Percentiles rank a stretch among this genome's conserved stretches.
Conservation (phyloP, 2,113 vertebrate genomes). For the Gnathochromis pfefferi region DNA sequence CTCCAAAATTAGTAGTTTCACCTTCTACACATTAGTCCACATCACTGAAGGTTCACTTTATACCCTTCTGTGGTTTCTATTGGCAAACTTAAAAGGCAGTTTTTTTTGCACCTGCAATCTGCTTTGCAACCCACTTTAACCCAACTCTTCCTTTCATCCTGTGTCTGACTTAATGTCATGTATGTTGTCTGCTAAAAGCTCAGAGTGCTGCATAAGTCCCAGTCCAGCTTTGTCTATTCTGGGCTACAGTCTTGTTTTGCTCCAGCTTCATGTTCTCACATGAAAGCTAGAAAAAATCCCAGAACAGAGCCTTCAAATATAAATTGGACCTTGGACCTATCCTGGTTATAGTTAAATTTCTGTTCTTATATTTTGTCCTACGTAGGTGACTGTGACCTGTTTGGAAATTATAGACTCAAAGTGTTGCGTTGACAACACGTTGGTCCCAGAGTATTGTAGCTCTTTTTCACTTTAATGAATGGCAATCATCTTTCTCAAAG, state of each 20-base stretch:
- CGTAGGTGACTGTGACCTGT: background rate
- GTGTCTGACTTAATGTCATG: background rate
- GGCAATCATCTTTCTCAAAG: background rate
- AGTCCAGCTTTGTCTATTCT: background rate
- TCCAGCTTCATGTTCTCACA: background rate
- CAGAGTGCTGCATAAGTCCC: background rate
- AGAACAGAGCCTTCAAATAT: fast-evolving
- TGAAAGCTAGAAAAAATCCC: background rate
- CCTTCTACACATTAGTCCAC: background rate
- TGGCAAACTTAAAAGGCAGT: background rate
- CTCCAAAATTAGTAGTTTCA: background rate
- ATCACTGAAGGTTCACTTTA: background rate
- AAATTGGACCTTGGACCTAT: background rate
- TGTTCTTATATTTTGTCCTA: background rate
- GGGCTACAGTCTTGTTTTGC: background rate
- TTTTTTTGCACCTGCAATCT: background rate
- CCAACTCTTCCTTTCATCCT: fast-evolving
- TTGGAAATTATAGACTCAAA: background rate
- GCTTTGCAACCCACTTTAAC: background rate
- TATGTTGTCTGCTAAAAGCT: background rate
- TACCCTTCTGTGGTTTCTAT: background rate
- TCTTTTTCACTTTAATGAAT: background rate
- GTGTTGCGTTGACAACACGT: background rate
- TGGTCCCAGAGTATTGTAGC: background rate
- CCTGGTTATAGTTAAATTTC: background rate